These are phyloP conservation scores for Balearica regulorum DNA, from an alignment of 2,797 vertebrate species.

Conservation along the genomic window DNA sequence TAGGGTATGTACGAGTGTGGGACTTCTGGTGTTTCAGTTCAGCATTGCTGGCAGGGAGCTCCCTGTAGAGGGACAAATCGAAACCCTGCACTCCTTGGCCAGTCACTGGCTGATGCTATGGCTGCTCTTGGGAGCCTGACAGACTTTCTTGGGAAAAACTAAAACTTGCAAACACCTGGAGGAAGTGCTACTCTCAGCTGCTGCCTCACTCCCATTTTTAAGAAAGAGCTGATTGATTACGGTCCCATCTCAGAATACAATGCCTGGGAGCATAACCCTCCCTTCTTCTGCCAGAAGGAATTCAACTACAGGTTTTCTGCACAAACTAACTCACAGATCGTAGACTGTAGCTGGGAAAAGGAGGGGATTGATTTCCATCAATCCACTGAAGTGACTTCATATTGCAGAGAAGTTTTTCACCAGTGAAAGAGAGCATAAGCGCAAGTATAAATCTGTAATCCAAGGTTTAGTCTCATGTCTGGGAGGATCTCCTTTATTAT, in stretches of 20 bases:
- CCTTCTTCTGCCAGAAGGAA: not conserved
- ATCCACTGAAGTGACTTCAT: not conserved
- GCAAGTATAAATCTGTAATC: not conserved
- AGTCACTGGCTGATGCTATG: not conserved
- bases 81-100: not conserved
- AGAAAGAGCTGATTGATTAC: not conserved
- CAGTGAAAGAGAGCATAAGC: not conserved
- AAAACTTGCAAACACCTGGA: not conserved
- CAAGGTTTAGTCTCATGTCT: not conserved
- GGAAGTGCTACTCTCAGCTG: not conserved
- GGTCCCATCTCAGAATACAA: not conserved
- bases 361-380: not conserved
- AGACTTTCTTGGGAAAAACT: not conserved
- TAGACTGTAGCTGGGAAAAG: not conserved
- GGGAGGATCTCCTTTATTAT: not conserved
- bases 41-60: not conserved
- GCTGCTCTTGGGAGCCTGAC: not conserved
- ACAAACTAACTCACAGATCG: not conserved
- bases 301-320: not conserved
- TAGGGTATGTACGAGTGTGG: fast-evolving
- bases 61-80: not conserved
- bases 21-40: not conserved
- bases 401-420: not conserved
- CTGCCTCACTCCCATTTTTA: not conserved
- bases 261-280: not conserved